Base-by-base conservation (phyloP, 2,888 invertebrate species). In the Drosophila greeni region DNA sequence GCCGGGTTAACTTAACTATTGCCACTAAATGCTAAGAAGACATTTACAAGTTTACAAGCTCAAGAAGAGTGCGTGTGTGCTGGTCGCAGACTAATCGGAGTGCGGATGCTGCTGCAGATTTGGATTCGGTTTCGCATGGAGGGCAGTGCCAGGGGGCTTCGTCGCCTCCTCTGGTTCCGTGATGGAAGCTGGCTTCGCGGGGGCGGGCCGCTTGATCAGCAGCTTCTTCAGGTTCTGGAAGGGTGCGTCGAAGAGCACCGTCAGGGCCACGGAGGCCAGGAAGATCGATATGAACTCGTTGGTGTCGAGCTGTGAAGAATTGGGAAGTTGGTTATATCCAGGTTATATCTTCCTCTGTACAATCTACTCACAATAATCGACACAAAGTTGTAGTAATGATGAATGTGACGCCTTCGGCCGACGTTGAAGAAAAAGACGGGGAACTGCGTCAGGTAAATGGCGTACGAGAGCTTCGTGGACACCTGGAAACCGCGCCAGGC, bases 371-470 rank as follows among this genome's bases (percentile, higher is more conserved):
- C 93, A 87, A 91, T 88, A 84, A 91, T 89, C 61, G 89, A 89
- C 39, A 92, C 85, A 76, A 93, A 91, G 51, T 89, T 90, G 74
- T 91, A 93, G 71, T 91, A 93, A 67, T 91, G 89, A 66, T 91
- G 91, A 0, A 91, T 87, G 73, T 90, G 90, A 79, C 92, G 90
- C 37, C 91, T 91, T 54, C 89, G 90, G 3, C 93, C 93, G 33
- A 93, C 92, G 76, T 93, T 93, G 79, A 89, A 94, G 86, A 94
- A 93, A 84, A 92, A 93, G 57, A 93, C 91, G 5, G 93, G 93
- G 77, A 93, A 93, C 84, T 94, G 93, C 26, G 92, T 92, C 65
- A 94, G 87, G 82, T 94, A 94, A 53, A 93, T 90, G 33, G 92
- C 92, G 82, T 94, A 94, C 34, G 93, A 93, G n/a, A 93, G 88